Evolutionary conservation across 64 coral and sea anemone genomes (phyloP).

Genomic region (Actinia tenebrosa): DNA sequence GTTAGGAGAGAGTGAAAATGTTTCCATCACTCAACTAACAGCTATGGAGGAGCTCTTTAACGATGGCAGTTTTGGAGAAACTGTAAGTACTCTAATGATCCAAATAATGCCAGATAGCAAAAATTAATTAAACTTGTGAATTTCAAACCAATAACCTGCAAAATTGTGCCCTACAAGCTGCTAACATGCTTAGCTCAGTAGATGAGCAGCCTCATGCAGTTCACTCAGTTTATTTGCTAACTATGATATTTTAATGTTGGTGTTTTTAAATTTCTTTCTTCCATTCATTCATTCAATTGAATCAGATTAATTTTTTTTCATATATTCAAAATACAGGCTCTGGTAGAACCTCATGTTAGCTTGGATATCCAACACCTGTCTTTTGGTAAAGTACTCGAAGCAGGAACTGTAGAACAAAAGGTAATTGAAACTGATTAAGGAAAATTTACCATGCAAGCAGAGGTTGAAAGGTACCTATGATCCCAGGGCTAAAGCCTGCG

Average conservation of each 20-base stretch:
- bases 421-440: background rate
- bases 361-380: conserved; percentile 74
- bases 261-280: background rate
- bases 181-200: too few species aligned
- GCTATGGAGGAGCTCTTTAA: conserved; percentile 87
- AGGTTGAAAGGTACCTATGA: too few species aligned
- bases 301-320: background rate
- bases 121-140: background rate
- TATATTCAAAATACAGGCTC: conserved; percentile 35
- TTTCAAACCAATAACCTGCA: background rate
- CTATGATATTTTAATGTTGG: too few species aligned
- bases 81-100: conserved; percentile 51
- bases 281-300: background rate
- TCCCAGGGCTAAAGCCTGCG: too few species aligned
- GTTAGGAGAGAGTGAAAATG: background rate
- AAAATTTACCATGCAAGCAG: too few species aligned
- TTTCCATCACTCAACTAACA: conserved; percentile 35
- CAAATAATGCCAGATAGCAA: background rate
- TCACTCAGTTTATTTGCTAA: too few species aligned
- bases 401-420: conserved; percentile 78
- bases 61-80: conserved; percentile 78
- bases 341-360: conserved; percentile 82
- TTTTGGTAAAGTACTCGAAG: conserved; percentile 70
- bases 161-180: background rate
- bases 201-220: too few species aligned